Conservation (phyloP, 2,888 invertebrate species). For the Lysandra coridon region DNA sequence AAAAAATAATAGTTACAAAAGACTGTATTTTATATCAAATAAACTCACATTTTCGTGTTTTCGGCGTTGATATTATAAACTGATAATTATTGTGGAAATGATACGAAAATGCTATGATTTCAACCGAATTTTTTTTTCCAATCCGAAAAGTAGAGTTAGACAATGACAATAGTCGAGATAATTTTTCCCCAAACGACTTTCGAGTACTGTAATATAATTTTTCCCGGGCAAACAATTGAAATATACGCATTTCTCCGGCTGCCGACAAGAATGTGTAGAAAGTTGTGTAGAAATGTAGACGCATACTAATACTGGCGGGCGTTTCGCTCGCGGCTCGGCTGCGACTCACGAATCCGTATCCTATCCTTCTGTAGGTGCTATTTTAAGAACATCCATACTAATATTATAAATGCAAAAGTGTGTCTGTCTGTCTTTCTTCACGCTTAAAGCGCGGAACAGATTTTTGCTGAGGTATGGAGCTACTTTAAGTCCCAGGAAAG, state of each 20-base stretch:
- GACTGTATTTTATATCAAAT: too few species aligned
- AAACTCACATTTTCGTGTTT: too few species aligned
- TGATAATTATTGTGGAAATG: background rate
- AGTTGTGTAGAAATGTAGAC: slow-evolving; percentile 69
- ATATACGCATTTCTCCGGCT: slow-evolving; percentile 71
- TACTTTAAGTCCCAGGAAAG: too few species aligned
- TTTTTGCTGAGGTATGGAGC: too few species aligned
- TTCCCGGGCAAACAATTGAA: slow-evolving; percentile 44
- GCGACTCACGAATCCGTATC: slow-evolving; percentile 40
- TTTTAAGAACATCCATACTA: background rate
- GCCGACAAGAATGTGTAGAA: slow-evolving; percentile 78
- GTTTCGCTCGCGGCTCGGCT: slow-evolving; percentile 54
- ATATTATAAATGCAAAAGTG: too few species aligned
- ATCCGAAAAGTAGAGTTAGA: background rate
- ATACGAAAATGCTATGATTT: background rate
- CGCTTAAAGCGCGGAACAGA: too few species aligned
- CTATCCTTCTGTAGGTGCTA: slow-evolving; percentile 37
- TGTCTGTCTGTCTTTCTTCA: too few species aligned
- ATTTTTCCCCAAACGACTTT: background rate
- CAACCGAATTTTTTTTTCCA: background rate
- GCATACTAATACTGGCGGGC: slow-evolving; percentile 73
- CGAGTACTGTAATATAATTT: background rate
- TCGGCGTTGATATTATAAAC: background rate
- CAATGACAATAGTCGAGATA: background rate
- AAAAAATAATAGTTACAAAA: too few species aligned